Percentiles rank a stretch among this genome's conserved stretches.
Conservation (phyloP, 92 coral and sea anemone species). For the Zoanthus sociatus region DNA sequence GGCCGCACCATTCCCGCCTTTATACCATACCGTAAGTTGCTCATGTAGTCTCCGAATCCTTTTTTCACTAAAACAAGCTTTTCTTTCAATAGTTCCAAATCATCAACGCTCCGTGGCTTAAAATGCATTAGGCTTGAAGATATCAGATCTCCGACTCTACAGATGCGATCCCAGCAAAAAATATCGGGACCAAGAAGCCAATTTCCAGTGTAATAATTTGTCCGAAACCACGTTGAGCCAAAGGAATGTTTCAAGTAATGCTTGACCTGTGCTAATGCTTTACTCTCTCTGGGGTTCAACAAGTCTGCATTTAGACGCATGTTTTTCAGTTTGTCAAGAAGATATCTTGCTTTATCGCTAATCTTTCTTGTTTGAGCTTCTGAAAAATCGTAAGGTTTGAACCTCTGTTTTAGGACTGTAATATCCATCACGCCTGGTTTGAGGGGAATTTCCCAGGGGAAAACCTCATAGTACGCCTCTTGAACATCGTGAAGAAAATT, state of each 20-base stretch:
- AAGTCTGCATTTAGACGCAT: slow-evolving; percentile 18
- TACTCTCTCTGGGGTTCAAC: slow-evolving; percentile 25
- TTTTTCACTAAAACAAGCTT: slow-evolving; percentile 57
- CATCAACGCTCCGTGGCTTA: slow-evolving; percentile 62
- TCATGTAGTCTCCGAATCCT: slow-evolving; percentile 59
- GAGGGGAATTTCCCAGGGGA: slow-evolving; percentile 16
- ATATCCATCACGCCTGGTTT: slow-evolving; percentile 12
- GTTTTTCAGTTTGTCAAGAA: slow-evolving; percentile 21
- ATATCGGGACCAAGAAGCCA: slow-evolving; percentile 45
- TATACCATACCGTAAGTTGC: slow-evolving; percentile 68
- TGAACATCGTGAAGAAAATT: slow-evolving; percentile 31
- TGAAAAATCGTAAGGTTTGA: slow-evolving; percentile 30
- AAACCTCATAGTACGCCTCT: slow-evolving; percentile 20
- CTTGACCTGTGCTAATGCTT: slow-evolving; percentile 34
- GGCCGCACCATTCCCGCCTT: slow-evolving; percentile 85
- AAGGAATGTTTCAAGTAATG: slow-evolving; percentile 39
- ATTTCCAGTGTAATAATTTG: slow-evolving; percentile 34
- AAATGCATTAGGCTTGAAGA: slow-evolving; percentile 16
- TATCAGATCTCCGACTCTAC: slow-evolving; percentile 41
- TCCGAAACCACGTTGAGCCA: slow-evolving; percentile 42
- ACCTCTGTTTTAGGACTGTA: slow-evolving; percentile 26
- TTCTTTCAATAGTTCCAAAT: slow-evolving; percentile 60
- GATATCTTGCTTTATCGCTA: slow-evolving; percentile 15
- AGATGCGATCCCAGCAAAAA: slow-evolving; percentile 49
- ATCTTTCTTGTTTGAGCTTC: slow-evolving; percentile 27